Base-by-base conservation (phyloP, 2,888 invertebrate genomes). In the Cheilosia impressa region DNA sequence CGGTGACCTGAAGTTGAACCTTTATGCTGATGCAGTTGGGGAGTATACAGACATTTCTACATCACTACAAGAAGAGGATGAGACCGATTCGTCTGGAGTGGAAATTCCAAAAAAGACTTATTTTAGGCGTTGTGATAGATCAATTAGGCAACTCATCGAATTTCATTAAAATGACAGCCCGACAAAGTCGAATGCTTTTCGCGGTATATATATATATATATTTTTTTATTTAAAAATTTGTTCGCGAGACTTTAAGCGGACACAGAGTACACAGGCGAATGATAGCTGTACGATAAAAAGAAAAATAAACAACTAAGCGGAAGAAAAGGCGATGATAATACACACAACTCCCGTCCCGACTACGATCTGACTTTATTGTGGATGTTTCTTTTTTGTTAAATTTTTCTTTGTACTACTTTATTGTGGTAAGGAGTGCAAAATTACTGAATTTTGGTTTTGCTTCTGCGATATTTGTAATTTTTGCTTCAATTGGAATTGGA, bases 361-460 rank as follows among this genome's bases (percentile, higher is more conserved):
- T 15, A 41, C 38, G 47, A 31, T 9, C 2, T 43, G 6, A 4
- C 19, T 19, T 38, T 27, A 57, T 83, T 22, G 52, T 80, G 34
- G 31, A 43, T 38, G 60, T 55, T 41, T 82, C 17, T 53, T 78
- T 34, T 45, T 68, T 13, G 5, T 52, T 24, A 0, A 22, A 31
- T 43, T 47, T 62, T 53, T n/a, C 24, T 19, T 22, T 43, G 65
- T 38, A 38, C 57, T 63, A 50, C 63, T 78, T 47, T 69, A 52
- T 65, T 76, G 75, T 84, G 84, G 84, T 79, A 79, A 79, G 84
- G 84, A 84, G 84, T 84, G 84, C 84, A 84, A 84, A 84, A 60
- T 47, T 38, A 55, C 31, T 15, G 6, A 68, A 43, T 78, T 15
- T 41, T 41, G 17, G 17, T 53, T 15, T 27, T 53, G 13, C n/a